Evolutionary conservation across 2,797 vertebrate genomes (phyloP).

Genomic region (Karalla daura): DNA sequence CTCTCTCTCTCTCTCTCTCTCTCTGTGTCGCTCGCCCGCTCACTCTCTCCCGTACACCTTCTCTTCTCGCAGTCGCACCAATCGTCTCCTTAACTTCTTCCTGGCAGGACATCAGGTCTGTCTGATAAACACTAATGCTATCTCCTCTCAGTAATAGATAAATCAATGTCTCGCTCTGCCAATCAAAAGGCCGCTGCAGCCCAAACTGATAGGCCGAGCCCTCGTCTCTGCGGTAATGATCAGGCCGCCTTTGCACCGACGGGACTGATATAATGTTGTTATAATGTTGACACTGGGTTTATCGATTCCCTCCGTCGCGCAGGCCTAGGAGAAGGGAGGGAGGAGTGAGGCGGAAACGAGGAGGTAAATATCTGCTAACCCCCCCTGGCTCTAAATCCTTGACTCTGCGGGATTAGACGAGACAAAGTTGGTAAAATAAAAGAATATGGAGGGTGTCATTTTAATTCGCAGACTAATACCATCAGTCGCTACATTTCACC

Average conservation of each 20-base stretch:
- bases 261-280: conserved; percentile 66
- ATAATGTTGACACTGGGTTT: conserved; percentile 56
- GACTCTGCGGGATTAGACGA: conserved; percentile 48
- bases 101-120: conserved; percentile 57
- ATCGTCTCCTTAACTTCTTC: conserved; percentile 27
- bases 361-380: conserved; percentile 22
- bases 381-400: conserved; percentile 40
- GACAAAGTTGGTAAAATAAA: conserved; percentile 40
- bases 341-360: neutral
- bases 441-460: conserved; percentile 49
- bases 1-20: no score
- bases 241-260: conserved; percentile 35
- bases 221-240: conserved; percentile 57
- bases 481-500: conserved; percentile 55
- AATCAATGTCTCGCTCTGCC: conserved; percentile 66
- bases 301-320: conserved; percentile 52
- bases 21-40: no score
- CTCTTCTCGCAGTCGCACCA: conserved; percentile 14
- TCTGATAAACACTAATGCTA: conserved; percentile 62
- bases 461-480: conserved; percentile 52
- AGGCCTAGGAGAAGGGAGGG: conserved; percentile 22
- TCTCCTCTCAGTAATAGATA: conserved; percentile 61
- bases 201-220: conserved; percentile 44
- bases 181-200: conserved; percentile 66
- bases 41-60: no score